Percentiles rank a stretch among this genome's conserved stretches.
These are phyloP conservation scores for Himalopsyche phryganea DNA, from an alignment of 1,140 invertebrate genomes.

Conservation along the genomic window DNA sequence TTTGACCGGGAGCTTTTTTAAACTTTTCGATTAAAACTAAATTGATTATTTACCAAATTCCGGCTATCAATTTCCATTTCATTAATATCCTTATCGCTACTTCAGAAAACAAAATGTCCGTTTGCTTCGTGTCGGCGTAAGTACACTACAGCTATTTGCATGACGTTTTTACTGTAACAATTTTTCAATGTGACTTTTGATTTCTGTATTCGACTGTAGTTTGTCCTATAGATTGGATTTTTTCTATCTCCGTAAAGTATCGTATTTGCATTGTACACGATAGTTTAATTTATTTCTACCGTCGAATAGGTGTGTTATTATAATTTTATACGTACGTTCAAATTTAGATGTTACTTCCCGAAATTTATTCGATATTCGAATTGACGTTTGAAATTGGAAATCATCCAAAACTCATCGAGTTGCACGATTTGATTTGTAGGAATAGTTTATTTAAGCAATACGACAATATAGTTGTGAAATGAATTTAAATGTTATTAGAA, in stretches of 20 bases:
- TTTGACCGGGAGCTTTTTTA: conserved; percentile 41
- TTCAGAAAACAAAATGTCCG: conserved; percentile 46
- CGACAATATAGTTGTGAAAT: too few species aligned
- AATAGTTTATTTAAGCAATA: too few species aligned
- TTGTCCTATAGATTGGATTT: too few species aligned
- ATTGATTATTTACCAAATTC: neutral
- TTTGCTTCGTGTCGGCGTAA: conserved; percentile 52
- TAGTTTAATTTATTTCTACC: neutral
- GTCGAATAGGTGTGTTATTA: neutral
- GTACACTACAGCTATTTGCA: conserved; percentile 32
- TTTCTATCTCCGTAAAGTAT: too few species aligned
- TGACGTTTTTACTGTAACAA: conserved; percentile 7
- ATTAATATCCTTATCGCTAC: neutral
- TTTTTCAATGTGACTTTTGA: neutral
- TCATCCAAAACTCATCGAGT: neutral
- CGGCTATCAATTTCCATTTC: conserved; percentile 31
- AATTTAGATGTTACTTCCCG: too few species aligned
- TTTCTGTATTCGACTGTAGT: neutral
- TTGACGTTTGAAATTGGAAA: neutral
- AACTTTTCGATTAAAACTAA: conserved; percentile 18
- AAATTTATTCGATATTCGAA: too few species aligned
- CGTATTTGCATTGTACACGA: too few species aligned
- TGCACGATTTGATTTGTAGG: too few species aligned
- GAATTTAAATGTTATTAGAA: too few species aligned
- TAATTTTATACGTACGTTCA: conserved; percentile 40